Base-by-base conservation (phyloP, 2,888 invertebrate species). In the Camponotus fellah region DNA sequence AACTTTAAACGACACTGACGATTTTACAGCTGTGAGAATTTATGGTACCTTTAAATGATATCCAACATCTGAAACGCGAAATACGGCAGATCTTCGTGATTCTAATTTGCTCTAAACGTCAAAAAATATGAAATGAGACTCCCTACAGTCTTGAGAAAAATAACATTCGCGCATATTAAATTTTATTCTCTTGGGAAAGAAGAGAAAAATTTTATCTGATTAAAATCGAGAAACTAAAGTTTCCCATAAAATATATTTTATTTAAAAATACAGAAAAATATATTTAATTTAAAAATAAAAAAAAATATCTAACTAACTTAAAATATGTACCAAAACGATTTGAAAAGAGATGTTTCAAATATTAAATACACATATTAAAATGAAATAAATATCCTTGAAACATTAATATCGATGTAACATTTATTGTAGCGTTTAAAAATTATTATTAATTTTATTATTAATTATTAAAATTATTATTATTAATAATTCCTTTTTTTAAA, bases 1-100 rank as follows among this genome's bases (percentile, higher is more conserved):
- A 43, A 81, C 71, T 76, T 82, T 62, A 68, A 65, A 32, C 60
- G 79, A 83, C 60, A 26, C 46, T 17, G 58, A 8, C 81, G 74
- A 80, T 82, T 82, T 75, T 65, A 64, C 53, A 66, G 37, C 56
- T 49, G 26, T 26, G 17, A 32, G 43, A 26, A 40, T 65, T 62
- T 75, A 34, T 21, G 14, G 64, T 53, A 40, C 65, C 21, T 4
- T 21, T 17, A 17, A 65, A 12, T n/a, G 72, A 43, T 60, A 72
- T 46, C 0, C 32, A 46, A 62, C 14, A 6, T 21, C 62, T 4
- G 34, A 46, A 34, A 46, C n/a, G 21, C 32, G 40, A 60, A 32
- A 46, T 12, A 9, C 17, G 17, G 0, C 2, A n/a, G 58, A 77
- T 68, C 56, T 40, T 4, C 12, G 49, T 34, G 21, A 14, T 49